Conservation (phyloP, 92 coral and sea anemone genomes). For the Plumapathes pennacea region DNA sequence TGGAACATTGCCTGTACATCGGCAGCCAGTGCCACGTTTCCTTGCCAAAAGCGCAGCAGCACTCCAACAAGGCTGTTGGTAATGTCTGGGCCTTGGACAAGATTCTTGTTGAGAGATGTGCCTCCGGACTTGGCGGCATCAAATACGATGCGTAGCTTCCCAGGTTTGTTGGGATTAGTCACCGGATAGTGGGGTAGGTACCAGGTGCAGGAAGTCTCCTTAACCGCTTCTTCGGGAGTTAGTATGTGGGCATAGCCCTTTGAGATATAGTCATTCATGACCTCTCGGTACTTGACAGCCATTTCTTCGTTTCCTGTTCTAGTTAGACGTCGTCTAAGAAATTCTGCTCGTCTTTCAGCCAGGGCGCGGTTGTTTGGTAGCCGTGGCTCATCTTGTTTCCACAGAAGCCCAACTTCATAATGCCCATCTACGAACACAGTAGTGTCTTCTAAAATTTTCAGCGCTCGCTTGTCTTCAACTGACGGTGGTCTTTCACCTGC, state of each 20-base stretch:
- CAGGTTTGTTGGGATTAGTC: constrained; percentile 53
- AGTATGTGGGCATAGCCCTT: constrained; percentile 51
- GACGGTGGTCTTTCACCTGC: constrained; percentile 24
- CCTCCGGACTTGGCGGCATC: constrained; percentile 55
- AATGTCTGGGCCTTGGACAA: constrained; percentile 54
- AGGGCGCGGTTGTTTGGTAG: constrained; percentile 28
- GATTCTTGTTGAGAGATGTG: constrained; percentile 48
- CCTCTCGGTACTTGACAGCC: constrained; percentile 39
- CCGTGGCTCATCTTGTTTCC: constrained; percentile 13
- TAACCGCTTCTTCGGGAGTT: constrained; percentile 29
- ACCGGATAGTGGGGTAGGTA: constrained; percentile 55
- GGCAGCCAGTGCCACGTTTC: constrained; percentile 44
- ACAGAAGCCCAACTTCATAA: constrained; percentile 31
- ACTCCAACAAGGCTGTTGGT: constrained; percentile 57
- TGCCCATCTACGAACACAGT: constrained; percentile 5
- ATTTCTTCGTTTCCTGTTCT: constrained; percentile 24
- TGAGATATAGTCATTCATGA: constrained; percentile 31
- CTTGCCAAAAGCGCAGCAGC: constrained; percentile 53
- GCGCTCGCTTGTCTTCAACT: constrained; percentile 38
- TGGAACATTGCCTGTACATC: constrained; percentile 60
- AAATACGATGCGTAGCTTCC: constrained; percentile 47
- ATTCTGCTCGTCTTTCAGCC: constrained; percentile 23
- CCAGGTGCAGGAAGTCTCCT: constrained; percentile 27
- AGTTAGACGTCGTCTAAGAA: constrained; percentile 26
- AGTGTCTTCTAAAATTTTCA: constrained; percentile 37